Base-by-base conservation (phyloP, 30 jellyfish, hydroid and myxozoan genomes). In the Pseudorhiza aurosa region DNA sequence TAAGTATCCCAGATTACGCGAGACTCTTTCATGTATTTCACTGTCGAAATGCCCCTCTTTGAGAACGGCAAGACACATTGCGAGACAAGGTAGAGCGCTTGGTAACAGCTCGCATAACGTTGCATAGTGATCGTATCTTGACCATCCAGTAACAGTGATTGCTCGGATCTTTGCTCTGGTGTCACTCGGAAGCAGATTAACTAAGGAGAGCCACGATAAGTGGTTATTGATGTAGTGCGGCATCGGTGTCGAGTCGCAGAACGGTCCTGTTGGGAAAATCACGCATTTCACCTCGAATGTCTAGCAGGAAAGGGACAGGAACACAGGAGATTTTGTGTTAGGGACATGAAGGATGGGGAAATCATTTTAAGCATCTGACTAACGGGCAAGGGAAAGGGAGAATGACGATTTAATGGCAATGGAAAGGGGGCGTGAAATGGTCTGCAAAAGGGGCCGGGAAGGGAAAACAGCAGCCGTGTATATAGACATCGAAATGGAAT, bases 131-230 rank as follows among this genome's bases (percentile, higher is more conserved):
- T 87, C 96, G 72, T 77, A 93, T 62, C 97, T 64, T 17, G 97
- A 74, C 99, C 99, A 93, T 17, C 99, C 99, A 3, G 99, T 87
- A n/a, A 93, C 59, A 14, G 88, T 81, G 22, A 93, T 59, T 24
- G 96, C 94, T 35, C 72, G 65, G n/a, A 87, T 64, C 33, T 82
- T 87, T 8, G 37, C 30, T 25, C 56, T 75, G 25, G 87, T 68
- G 63, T 71, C 88, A n/a, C 21, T 35, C 4, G 90, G 97, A 18
- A 87, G 65, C 58, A 73, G 68, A 32, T 70, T 75, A 1, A 87
- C 53, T 26, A 87, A 33, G 9, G 77, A 56, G 51, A 87, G 18
- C 99, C 99, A 93, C 7, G 96, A 81, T 18, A 87, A 50, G 36
- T 87, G 96, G 87, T 93, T 93, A 43, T 93, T 87, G 19, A 93